These are phyloP conservation scores for Trissolcus brochymenae DNA, from an alignment of 2,888 invertebrate species.

Conservation along the genomic window DNA sequence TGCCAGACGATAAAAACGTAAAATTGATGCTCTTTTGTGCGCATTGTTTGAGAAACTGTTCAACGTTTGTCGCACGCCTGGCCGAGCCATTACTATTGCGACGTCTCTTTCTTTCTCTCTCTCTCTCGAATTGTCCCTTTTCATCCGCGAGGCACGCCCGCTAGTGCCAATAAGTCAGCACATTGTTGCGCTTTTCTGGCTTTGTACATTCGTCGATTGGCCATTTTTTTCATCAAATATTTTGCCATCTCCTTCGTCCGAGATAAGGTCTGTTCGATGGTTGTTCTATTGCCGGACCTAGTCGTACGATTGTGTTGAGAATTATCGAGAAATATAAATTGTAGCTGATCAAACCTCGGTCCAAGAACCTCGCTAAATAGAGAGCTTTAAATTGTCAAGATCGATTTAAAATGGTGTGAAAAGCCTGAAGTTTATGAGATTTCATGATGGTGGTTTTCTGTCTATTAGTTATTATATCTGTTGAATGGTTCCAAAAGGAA, in stretches of 20 bases:
- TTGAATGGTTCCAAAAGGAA: neutral
- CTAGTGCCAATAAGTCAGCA: slow-evolving; percentile 64
- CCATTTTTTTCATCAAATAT: slow-evolving; percentile 26
- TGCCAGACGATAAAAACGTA: slow-evolving; percentile 74
- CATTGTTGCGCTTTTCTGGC: slow-evolving; percentile 63
- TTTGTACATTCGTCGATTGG: slow-evolving; percentile 62
- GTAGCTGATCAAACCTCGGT: neutral
- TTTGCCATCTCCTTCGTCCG: neutral
- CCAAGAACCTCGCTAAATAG: too few relatives aligned
- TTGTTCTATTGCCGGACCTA: neutral
- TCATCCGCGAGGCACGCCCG: slow-evolving; percentile 15
- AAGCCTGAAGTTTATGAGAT: slow-evolving; percentile 8
- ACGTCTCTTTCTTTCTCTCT: slow-evolving; percentile 57
- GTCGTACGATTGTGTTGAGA: slow-evolving; percentile 4
- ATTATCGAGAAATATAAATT: neutral
- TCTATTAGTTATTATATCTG: neutral
- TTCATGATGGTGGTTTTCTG: slow-evolving; percentile 5
- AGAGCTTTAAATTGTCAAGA: neutral
- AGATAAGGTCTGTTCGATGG: neutral
- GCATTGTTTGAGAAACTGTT: slow-evolving; percentile 72
- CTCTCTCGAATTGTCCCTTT: slow-evolving; percentile 27
- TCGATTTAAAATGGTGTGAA: slow-evolving; percentile 4
- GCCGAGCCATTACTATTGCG: slow-evolving; percentile 68
- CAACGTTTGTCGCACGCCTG: slow-evolving; percentile 73
- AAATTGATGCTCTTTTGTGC: slow-evolving; percentile 75